A percentile compares a stretch with the other conserved stretches of the same genome.
phyloP scores from a whole-genome alignment of 2,797 vertebrate genomes.

The Carduelis carduelis region DNA sequence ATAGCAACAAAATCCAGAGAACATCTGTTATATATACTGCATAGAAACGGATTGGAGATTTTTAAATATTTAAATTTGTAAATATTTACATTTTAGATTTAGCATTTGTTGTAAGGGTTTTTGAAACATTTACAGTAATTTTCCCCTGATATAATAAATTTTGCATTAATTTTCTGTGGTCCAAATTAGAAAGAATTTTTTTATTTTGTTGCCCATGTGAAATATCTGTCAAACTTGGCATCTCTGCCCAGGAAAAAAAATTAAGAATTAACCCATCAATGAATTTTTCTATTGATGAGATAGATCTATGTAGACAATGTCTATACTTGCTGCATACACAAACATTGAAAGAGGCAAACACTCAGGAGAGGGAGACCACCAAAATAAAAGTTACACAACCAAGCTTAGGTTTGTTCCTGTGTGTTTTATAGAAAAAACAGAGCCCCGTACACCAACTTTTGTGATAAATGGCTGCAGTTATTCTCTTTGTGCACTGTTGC shows the following conservation, averaged over 20 bases:
- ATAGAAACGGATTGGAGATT: not conserved
- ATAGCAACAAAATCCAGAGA: not conserved
- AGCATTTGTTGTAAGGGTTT: not conserved
- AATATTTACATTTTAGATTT: not conserved
- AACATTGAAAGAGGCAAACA: not conserved
- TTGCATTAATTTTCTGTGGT: not conserved
- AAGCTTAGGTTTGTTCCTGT: not conserved
- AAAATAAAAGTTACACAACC: not conserved
- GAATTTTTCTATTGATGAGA: not conserved
- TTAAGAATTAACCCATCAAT: not conserved
- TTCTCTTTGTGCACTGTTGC: not conserved
- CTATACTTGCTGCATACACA: not conserved
- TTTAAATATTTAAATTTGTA: not conserved
- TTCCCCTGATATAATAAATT: not conserved
- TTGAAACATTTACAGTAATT: not conserved
- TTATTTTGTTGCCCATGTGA: not conserved
- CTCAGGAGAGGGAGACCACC: not conserved
- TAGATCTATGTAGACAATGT: too few relatives aligned
- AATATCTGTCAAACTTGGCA: not conserved
- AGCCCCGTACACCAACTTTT: not conserved
- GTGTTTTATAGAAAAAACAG: not conserved
- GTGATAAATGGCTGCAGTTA: not conserved
- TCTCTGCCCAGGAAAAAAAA: not conserved
- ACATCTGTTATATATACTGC: not conserved
- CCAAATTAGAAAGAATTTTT: rapidly evolving